phyloP scores from a whole-genome alignment of 2,113 vertebrate genomes.

The Oreochromis niloticus region DNA sequence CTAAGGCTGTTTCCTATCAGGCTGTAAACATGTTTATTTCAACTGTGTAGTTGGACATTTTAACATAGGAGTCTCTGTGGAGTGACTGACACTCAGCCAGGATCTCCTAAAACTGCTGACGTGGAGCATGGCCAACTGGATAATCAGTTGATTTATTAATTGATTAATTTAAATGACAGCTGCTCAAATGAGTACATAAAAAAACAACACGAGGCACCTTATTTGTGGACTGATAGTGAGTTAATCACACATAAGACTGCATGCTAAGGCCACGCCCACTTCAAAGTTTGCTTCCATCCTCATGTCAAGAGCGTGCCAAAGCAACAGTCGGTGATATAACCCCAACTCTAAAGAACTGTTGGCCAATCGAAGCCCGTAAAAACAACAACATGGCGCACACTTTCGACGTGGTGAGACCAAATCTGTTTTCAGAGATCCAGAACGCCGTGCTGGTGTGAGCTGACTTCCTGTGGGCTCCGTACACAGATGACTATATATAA shows the following conservation, averaged over 20 bases:
- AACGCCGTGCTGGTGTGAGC: not conserved
- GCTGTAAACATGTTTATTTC: not conserved
- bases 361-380: not conserved
- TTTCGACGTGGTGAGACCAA: not conserved
- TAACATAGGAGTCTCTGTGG: not conserved
- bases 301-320: fast-evolving
- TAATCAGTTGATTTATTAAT: not conserved
- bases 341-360: fast-evolving
- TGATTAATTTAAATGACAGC: not conserved
- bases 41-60: fast-evolving
- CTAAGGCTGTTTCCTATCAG: not conserved
- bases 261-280: not conserved
- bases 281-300: not conserved
- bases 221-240: fast-evolving
- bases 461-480: not conserved
- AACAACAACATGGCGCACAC: not conserved
- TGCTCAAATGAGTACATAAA: fast-evolving
- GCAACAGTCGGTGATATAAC: not conserved
- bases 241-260: no score
- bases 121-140: not conserved
- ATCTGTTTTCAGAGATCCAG: not conserved
- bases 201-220: not conserved
- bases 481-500: not conserved
- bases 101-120: not conserved
- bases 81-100: not conserved